These are phyloP conservation scores for Phalacrocorax carbo DNA, from an alignment of 2,113 vertebrate species.

Conservation along the genomic window DNA sequence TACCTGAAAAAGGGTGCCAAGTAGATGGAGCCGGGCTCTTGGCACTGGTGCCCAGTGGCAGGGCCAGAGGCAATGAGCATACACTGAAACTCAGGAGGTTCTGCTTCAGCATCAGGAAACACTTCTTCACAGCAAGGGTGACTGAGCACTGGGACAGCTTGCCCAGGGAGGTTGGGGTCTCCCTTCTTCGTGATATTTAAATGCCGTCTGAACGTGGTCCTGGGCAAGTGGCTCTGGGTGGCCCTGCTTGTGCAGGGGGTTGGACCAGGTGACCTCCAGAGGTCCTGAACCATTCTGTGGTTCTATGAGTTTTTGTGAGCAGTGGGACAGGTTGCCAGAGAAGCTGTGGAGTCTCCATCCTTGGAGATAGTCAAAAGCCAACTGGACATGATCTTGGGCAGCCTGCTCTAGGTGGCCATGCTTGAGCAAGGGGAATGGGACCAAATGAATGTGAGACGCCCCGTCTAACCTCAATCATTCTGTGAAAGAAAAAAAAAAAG, in stretches of 20 bases:
- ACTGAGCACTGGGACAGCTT: neutral
- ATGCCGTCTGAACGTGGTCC: neutral
- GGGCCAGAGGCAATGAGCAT: neutral
- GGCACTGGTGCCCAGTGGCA: neutral
- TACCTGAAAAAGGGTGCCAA: neutral
- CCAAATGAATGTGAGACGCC: neutral
- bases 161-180: neutral
- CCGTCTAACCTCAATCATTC: neutral
- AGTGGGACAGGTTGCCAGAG: neutral
- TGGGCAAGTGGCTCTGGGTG: neutral
- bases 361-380: neutral
- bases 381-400: neutral
- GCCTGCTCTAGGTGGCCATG: too few relatives aligned
- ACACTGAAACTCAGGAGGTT: neutral
- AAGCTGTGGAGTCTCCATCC: neutral
- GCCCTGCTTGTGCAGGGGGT: neutral
- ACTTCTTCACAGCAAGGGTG: neutral
- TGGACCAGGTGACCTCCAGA: neutral
- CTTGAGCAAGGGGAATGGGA: neutral
- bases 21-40: neutral
- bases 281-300: neutral
- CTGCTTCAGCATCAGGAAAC: neutral
- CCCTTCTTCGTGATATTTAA: neutral
- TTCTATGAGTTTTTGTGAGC: neutral
- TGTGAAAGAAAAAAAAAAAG: too few relatives aligned